Conservation (phyloP, 1,140 invertebrate genomes). For the Carcinoscorpius rotundicauda region DNA sequence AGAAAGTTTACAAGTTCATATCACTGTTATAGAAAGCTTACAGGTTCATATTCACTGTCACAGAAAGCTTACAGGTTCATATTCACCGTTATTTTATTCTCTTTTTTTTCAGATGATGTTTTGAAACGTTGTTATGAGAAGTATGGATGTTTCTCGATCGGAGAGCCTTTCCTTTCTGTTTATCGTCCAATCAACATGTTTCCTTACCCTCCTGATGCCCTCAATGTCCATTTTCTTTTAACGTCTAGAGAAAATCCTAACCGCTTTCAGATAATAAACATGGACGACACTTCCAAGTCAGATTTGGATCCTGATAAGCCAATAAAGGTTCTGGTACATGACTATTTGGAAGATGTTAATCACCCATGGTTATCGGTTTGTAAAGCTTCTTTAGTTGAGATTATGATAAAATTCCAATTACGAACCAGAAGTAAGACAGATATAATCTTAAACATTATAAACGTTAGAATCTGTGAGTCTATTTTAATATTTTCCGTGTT, state of each 20-base stretch:
- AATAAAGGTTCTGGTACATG: slow-evolving; percentile 65
- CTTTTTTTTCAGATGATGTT: slow-evolving; percentile 11
- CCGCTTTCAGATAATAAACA: slow-evolving; percentile 30
- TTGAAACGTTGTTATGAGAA: slow-evolving; percentile 49
- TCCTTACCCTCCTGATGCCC: slow-evolving; percentile 47
- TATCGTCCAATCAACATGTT: slow-evolving; percentile 62
- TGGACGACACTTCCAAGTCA: slow-evolving; percentile 16
- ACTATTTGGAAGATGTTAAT: slow-evolving; percentile 67
- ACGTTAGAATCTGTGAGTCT: too few species aligned
- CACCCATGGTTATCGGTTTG: slow-evolving; percentile 47
- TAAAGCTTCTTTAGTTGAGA: too few species aligned
- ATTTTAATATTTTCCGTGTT: too few species aligned
- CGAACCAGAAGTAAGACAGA: too few species aligned
- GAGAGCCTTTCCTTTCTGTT: slow-evolving; percentile 59
- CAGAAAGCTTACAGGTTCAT: too few species aligned
- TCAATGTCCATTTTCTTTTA: slow-evolving; percentile 40
- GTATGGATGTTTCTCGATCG: slow-evolving; percentile 70
- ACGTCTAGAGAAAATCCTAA: slow-evolving; percentile 41
- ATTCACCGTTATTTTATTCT: not conserved
- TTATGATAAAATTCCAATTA: too few species aligned
- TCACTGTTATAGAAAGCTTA: too few species aligned
- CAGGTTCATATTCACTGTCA: too few species aligned
- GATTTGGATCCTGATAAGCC: slow-evolving; percentile 37
- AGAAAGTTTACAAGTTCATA: too few species aligned
- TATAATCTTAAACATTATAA: too few species aligned